These are phyloP conservation scores for Heteractis magnifica DNA, from an alignment of 92 coral and sea anemone species.

Conservation along the genomic window DNA sequence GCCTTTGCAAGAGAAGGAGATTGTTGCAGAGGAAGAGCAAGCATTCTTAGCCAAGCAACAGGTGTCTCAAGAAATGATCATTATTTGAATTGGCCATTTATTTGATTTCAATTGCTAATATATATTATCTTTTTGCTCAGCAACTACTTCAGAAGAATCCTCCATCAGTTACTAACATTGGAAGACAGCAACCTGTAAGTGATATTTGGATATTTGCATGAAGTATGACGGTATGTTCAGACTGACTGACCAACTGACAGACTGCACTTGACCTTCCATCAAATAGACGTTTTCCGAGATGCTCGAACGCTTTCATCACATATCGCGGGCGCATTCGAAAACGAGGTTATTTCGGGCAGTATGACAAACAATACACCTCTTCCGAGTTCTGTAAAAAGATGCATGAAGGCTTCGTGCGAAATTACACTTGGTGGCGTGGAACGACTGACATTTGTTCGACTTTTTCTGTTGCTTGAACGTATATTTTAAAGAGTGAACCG, in stretches of 20 bases:
- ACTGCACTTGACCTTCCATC: too few relatives aligned
- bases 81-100: background rate
- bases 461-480: too few relatives aligned
- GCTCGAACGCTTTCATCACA: too few relatives aligned
- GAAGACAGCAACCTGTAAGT: conserved; percentile 87
- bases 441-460: too few relatives aligned
- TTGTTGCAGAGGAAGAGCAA: conserved; percentile 89
- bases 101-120: background rate
- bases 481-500: too few relatives aligned
- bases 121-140: conserved; percentile 35
- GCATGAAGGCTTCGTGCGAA: too few relatives aligned
- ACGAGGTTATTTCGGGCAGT: too few relatives aligned
- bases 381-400: too few relatives aligned
- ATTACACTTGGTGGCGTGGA: too few relatives aligned
- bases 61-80: conserved; percentile 32
- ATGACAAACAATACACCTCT: too few relatives aligned
- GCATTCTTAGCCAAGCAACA: conserved; percentile 84
- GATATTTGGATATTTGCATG: background rate
- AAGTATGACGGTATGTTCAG: background rate
- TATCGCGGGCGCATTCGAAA: too few relatives aligned
- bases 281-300: too few relatives aligned
- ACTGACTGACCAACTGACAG: background rate
- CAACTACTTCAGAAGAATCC: conserved; percentile 95
- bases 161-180: conserved; percentile 76
- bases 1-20: conserved; percentile 98